Conservation (phyloP, 2,888 invertebrate genomes). For the Chrysina gloriosa region DNA sequence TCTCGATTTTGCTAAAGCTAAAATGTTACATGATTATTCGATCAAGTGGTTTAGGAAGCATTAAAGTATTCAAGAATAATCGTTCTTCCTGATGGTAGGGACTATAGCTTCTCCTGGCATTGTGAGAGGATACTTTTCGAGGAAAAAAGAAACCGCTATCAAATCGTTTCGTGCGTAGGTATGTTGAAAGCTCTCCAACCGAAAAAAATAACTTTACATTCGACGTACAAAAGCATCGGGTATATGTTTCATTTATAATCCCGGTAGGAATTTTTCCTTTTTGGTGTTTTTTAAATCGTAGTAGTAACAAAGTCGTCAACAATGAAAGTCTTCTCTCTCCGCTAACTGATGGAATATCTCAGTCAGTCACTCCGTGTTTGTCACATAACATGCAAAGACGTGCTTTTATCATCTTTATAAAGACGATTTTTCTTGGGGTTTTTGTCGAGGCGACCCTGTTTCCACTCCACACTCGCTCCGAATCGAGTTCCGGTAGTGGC, state of each 20-base stretch:
- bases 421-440: slow-evolving; percentile 65
- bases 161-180: slow-evolving; percentile 28
- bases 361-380: slow-evolving; percentile 65
- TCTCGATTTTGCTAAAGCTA: no score
- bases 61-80: slow-evolving; percentile 1
- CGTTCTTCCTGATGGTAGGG: neutral
- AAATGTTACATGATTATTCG: no score
- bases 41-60: slow-evolving; percentile 5
- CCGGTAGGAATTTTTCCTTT: slow-evolving; percentile 41
- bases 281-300: slow-evolving; percentile 57
- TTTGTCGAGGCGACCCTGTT: slow-evolving; percentile 62
- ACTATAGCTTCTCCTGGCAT: slow-evolving; percentile 14
- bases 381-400: slow-evolving; percentile 66
- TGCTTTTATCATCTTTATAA: slow-evolving; percentile 66
- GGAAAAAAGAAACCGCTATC: slow-evolving; percentile 22
- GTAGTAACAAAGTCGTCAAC: slow-evolving; percentile 64
- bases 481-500: slow-evolving; percentile 58
- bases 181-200: slow-evolving; percentile 15
- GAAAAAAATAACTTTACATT: slow-evolving; percentile 42
- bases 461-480: slow-evolving; percentile 58
- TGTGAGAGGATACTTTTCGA: neutral
- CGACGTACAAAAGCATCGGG: slow-evolving; percentile 53
- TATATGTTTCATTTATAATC: slow-evolving; percentile 63
- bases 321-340: slow-evolving; percentile 55
- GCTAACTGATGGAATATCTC: slow-evolving; percentile 62